These are phyloP conservation scores for Phallusia fumigata DNA, from an alignment of 23 tunicate species.

Conservation along the genomic window DNA sequence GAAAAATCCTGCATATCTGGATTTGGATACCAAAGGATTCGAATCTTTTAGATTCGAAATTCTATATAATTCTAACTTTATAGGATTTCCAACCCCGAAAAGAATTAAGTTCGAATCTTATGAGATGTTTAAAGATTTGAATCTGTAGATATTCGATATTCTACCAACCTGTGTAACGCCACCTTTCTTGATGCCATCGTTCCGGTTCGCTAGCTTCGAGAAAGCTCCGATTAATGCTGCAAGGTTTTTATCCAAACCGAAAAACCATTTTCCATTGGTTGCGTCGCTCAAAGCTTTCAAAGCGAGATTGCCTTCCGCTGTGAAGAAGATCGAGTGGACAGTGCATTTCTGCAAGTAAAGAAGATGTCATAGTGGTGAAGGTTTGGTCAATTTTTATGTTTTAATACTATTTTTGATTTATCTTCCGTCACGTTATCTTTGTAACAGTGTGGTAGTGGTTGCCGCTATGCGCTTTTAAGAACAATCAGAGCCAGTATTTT, in stretches of 20 bases:
- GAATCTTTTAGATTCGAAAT: too few relatives aligned
- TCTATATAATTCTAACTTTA: too few relatives aligned
- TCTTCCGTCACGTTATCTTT: too few relatives aligned
- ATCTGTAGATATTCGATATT: too few relatives aligned
- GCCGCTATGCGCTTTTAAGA: too few relatives aligned
- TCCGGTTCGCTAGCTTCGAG: not conserved
- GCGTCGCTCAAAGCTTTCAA: not conserved
- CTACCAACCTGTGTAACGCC: not conserved
- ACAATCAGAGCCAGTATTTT: too few relatives aligned
- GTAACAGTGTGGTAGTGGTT: too few relatives aligned
- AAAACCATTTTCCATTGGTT: conserved; percentile 14
- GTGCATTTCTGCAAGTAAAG: not conserved
- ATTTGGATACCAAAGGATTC: too few relatives aligned
- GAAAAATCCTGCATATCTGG: too few relatives aligned
- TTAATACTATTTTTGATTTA: not conserved
- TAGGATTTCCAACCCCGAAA: not conserved
- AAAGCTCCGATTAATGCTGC: not conserved
- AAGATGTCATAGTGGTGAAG: not conserved
- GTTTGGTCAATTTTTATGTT: too few relatives aligned
- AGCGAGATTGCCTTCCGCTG: not conserved
- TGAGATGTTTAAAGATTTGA: not conserved
- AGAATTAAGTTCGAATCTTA: not conserved
- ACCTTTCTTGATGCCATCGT: conserved; percentile 1
- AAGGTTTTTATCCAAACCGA: not conserved
- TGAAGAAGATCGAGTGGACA: conserved; percentile 21